Percentiles rank a stretch among this genome's conserved stretches.
These are phyloP conservation scores for Bactericera cockerelli DNA, from an alignment of 1,140 invertebrate species.

Conservation along the genomic window DNA sequence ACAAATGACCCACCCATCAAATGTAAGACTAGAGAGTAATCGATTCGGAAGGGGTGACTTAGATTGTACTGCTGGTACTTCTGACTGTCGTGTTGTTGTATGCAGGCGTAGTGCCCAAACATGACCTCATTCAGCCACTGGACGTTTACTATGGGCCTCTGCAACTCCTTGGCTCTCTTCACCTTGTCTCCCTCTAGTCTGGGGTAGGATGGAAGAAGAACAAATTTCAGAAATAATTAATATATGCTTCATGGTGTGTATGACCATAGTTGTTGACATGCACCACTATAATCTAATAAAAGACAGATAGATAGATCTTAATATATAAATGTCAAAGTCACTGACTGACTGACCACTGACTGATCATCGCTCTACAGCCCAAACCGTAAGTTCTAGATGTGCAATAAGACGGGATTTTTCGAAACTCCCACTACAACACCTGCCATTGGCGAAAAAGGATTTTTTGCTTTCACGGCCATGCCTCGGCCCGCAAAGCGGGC, in stretches of 20 bases:
- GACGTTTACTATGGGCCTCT: constrained; percentile 67
- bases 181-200: constrained; percentile 77
- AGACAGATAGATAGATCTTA: too few species aligned
- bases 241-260: background rate
- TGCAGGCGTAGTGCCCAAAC: constrained; percentile 66
- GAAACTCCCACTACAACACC: too few species aligned
- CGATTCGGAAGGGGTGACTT: constrained; percentile 66
- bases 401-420: too few species aligned
- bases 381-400: too few species aligned
- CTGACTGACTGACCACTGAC: too few species aligned
- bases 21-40: constrained; percentile 68
- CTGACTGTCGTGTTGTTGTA: constrained; percentile 61
- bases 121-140: constrained; percentile 88
- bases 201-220: constrained; percentile 22
- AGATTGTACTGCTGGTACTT: constrained; percentile 79
- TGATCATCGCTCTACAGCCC: too few species aligned
- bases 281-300: too few species aligned
- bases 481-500: too few species aligned
- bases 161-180: constrained; percentile 65
- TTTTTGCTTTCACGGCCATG: too few species aligned
- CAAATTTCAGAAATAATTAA: constrained; percentile 11
- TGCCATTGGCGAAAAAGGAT: too few species aligned
- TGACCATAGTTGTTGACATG: too few species aligned
- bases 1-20: constrained; percentile 73
- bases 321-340: too few species aligned